phyloP scores from a whole-genome alignment of 2,113 vertebrate species.

The Phalacrocorax brasilianus region DNA sequence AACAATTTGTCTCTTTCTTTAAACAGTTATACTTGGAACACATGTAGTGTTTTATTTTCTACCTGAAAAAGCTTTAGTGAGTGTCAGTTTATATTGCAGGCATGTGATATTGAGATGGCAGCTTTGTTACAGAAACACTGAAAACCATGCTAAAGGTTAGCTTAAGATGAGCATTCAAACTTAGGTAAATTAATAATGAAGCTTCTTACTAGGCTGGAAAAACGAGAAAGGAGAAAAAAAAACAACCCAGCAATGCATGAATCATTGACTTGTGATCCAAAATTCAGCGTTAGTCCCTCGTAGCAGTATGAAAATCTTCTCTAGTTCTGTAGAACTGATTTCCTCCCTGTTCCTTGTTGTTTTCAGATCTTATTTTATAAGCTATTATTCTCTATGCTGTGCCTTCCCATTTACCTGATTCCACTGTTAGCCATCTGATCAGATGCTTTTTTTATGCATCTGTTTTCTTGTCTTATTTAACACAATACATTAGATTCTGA shows the following conservation, averaged over 20 bases:
- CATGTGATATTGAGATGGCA: not conserved
- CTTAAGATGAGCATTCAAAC: not conserved
- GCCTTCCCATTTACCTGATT: not conserved
- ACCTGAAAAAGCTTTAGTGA: not conserved
- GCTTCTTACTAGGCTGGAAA: not conserved
- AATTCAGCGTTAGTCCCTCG: not conserved
- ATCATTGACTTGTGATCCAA: not conserved
- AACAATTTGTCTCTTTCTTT: not conserved
- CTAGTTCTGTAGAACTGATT: not conserved
- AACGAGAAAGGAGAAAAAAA: not conserved
- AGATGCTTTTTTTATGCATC: not conserved
- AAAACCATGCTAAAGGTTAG: not conserved
- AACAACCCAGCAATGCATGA: not conserved
- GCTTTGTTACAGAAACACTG: not conserved
- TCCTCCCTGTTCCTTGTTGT: not conserved
- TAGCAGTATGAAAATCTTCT: not conserved
- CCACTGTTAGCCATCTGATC: not conserved
- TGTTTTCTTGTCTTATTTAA: not conserved
- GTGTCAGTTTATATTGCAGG: not conserved
- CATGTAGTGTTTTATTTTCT: not conserved
- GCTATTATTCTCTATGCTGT: not conserved
- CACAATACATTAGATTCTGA: not conserved
- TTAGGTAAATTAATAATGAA: conserved; percentile 37
- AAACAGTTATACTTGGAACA: not conserved
- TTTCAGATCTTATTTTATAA: not conserved